A percentile compares a stretch with the other conserved stretches of the same genome.
These are phyloP conservation scores for Melanchra persicariae DNA, from an alignment of 2,888 invertebrate species.

Conservation along the genomic window DNA sequence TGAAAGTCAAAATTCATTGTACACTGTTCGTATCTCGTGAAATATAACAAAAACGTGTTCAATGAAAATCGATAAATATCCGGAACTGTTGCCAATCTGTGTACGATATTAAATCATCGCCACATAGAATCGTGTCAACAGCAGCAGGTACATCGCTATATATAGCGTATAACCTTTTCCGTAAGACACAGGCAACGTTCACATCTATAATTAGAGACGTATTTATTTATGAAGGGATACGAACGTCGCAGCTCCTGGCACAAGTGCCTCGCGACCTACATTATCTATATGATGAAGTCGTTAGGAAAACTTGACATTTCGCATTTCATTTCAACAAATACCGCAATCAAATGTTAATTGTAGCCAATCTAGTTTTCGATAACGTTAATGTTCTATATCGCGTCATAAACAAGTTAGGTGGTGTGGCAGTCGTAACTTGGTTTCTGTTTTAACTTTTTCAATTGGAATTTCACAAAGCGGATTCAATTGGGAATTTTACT, in stretches of 20 bases:
- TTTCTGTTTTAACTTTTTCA: slow-evolving; percentile 28
- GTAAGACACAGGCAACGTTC: slow-evolving; percentile 64
- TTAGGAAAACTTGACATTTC: slow-evolving; percentile 53
- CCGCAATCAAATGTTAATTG: slow-evolving; percentile 46
- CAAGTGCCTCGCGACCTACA: slow-evolving; percentile 81
- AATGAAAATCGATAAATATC: slow-evolving; percentile 61
- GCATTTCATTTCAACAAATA: slow-evolving; percentile 50
- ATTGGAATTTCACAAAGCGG: slow-evolving; percentile 12
- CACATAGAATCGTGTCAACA: slow-evolving; percentile 66
- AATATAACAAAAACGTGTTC: slow-evolving; percentile 58
- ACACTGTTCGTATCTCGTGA: slow-evolving; percentile 35
- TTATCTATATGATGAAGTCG: slow-evolving; percentile 65
- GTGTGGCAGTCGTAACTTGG: slow-evolving; percentile 11
- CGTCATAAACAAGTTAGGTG: slow-evolving; percentile 17
- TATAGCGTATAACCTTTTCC: slow-evolving; percentile 66
- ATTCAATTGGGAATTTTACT: slow-evolving; percentile 10
- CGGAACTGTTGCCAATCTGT: slow-evolving; percentile 59
- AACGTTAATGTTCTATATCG: slow-evolving; percentile 41
- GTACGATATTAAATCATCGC: slow-evolving; percentile 66
- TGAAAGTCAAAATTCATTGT: slow-evolving; percentile 33
- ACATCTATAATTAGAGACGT: slow-evolving; percentile 80
- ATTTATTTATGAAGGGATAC: slow-evolving; percentile 81
- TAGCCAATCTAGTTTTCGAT: slow-evolving; percentile 38
- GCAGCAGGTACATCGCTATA: slow-evolving; percentile 61
- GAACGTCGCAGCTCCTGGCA: slow-evolving; percentile 72